Evolutionary conservation across 1,140 invertebrate species (phyloP), one percentile per base, ranked within the genome.

Genomic region (Sipha flava): DNA sequence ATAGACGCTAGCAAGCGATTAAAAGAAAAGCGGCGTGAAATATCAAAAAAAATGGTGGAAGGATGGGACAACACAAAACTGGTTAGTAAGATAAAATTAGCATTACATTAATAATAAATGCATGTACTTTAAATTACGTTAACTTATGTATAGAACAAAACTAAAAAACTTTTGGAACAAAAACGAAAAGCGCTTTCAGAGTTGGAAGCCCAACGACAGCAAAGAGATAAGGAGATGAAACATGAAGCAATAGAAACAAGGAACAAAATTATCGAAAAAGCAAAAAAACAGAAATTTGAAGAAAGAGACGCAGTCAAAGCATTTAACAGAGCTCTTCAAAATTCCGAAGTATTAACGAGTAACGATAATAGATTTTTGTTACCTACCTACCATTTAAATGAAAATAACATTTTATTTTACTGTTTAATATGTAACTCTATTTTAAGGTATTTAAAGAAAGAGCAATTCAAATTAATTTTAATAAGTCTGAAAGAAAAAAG

Each of bases 131-230:
- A 23, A 59, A 23, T 37, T 1, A 23, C 12, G 7, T 23, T 52
- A 52, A 54, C 21, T 4, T 75, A 31, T 75, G 12, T 43, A 26
- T 16, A 77, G 73, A 77, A 77, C 7, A 57, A 77, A 16, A 77
- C 52, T 1, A 77, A 77, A 40, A 77, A 23, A 12, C 6, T 77
- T 59, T 57, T 77, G 49, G 73, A 77, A 77, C 73, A 77, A 37
- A 77, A 77, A 43, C 49, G 34, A 1, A 43, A 54, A 7, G 52
- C 52, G 1, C 29, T 57, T 10, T 29, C 29, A 10, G 34, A 77
- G 10, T 43, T 77, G 34, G 73, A 77, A 40, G 7, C 6, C 18
- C n/a, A 57, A 40, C 73, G 26, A n/a, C n/a, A 26, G 18, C 52
- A 29, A 16, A 77, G 47, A 1, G 73, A 77, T 1, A 23, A 77